Base-by-base conservation (phyloP, 2,797 vertebrate genomes). In the Decapterus maruadsi region DNA sequence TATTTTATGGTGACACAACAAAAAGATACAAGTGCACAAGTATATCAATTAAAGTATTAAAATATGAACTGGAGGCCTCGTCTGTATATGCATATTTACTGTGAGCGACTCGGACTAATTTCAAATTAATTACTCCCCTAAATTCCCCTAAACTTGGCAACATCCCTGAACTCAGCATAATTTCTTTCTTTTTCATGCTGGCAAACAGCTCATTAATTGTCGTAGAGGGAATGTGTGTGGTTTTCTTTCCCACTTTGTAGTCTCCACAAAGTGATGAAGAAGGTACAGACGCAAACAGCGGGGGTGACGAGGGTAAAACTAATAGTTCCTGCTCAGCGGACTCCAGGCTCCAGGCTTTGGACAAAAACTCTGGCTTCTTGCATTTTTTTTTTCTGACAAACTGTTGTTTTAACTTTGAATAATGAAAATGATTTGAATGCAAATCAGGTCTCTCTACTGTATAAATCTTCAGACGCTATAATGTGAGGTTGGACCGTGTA, bases 61-160 rank as follows among this genome's bases (percentile, higher is more conserved):
- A 65, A 62, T 16, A 8, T n/a, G 11, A 59, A 62, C 16, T 29
- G 43, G 13, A 4, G 48, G 59, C 53, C 54, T 54, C 55, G 22
- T 19, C n/a, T 62, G 26, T 22, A 56, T 26, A 38, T 61, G 43
- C 50, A 70, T 59, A 56, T 66, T 66, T 59, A 48, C 48, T 80
- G 51, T 42, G 38, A 61, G 61, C 58, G 72, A 82, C 60, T 72
- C 40, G 1, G 34, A 56, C 51, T 63, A 10, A 57, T 69, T 72
- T 84, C n/a, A 69, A 70, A 69, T 22, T 73, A 78, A 82, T 79
- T 70, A 63, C 59, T 75, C 72, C 26, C 19, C 51, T 66, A 62
- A 55, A 69, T 72, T 73, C 22, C 55, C n/a, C 20, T 70, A 78
- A 78, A 78, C 75, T 43, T 66, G 29, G 55, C 62, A 59, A 50